Base-by-base conservation (phyloP, 2,113 vertebrate genomes). In the Mustela lutreola region DNA sequence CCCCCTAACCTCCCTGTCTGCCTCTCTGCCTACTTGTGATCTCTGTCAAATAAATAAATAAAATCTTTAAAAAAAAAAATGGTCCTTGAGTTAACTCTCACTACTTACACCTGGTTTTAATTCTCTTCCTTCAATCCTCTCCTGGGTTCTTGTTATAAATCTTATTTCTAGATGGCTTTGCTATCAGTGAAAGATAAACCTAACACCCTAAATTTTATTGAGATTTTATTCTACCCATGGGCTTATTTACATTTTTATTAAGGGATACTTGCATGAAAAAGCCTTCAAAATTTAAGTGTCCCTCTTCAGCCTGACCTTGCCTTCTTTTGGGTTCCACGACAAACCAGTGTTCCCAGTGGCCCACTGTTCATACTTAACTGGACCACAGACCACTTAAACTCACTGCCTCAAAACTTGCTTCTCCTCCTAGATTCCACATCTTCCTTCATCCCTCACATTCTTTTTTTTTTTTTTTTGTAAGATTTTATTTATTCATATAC, bases 241-340 rank as follows among this genome's bases (percentile, higher is more conserved):
- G 75, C 85, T 65, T 67, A 14, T 73, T 93, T 53, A 76, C 22
- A 26, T 96, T 95, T 76, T 97, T 94, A 96, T 42, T 80, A 79
- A 94, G 45, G 39, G 36, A 65, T 83, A n/a, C 16, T 60, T 53
- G 16, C 19, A 65, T 45, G 56, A 56, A 91, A 91, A 79, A 80
- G 11, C 67, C 60, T 95, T 85, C 33, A 79, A 73, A 83, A 93
- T 7, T 8, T 65, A 48, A 53, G 21, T 56, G 48, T 90, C 28
- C 15, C 22, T 62, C 70, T 84, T 94, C 24, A 93, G 18, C 56
- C 71, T 91, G 90, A 84, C 8, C n/a, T 88, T 24, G 1, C 24
- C 79, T 16, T 36, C 50, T 90, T 60, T 87, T 89, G 21, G 24
- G 28, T 65, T 87, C 60, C 18, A 48, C 18, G 22, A 21, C 33